phyloP scores from a whole-genome alignment of 2,113 vertebrate species.

The Ranitomeya imitator region DNA sequence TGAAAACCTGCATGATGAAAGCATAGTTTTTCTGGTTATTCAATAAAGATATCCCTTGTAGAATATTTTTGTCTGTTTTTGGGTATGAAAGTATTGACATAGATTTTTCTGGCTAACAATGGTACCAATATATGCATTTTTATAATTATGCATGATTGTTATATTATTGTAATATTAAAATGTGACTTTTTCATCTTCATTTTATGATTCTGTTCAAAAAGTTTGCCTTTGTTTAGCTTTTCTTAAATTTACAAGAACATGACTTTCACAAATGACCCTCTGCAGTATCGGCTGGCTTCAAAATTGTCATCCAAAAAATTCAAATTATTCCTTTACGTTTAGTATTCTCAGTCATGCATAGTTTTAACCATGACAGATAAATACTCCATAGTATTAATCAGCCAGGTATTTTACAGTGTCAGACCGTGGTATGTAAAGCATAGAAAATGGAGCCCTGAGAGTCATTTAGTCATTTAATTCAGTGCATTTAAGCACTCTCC shows the following conservation, averaged over 20 bases:
- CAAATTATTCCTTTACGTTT: background rate
- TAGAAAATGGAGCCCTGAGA: constrained; percentile 27
- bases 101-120: too few species aligned
- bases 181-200: too few species aligned
- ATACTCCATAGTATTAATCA: constrained; percentile 18
- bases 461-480: constrained; percentile 36
- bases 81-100: too few species aligned
- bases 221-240: background rate
- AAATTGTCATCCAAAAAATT: background rate
- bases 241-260: background rate
- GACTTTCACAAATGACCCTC: constrained; percentile 17
- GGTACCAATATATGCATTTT: too few species aligned
- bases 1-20: too few species aligned
- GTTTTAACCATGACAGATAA: constrained; percentile 18
- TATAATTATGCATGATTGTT: too few species aligned
- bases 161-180: background rate
- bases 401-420: constrained; percentile 41
- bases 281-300: background rate
- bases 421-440: constrained; percentile 32
- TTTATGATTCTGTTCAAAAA: constrained; percentile 1
- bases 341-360: background rate
- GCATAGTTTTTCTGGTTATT: too few species aligned
- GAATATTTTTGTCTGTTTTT: too few species aligned
- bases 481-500: constrained; percentile 27
- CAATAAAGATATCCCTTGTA: too few species aligned